Evolutionary conservation across 2,113 vertebrate species (phyloP).

Genomic region (Onychostoma macrolepis): DNA sequence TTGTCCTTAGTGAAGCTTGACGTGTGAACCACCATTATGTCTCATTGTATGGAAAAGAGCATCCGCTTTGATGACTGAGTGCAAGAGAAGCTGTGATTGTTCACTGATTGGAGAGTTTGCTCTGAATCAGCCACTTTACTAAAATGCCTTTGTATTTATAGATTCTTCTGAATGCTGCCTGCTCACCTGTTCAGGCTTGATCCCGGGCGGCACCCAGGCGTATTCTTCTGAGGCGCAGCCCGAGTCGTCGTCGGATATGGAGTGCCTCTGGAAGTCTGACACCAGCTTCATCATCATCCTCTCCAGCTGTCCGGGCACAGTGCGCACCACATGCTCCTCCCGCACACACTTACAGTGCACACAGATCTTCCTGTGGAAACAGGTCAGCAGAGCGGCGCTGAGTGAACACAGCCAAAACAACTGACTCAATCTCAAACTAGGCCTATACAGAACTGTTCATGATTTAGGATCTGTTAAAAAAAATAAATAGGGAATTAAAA

Average conservation of each 20-base stretch:
- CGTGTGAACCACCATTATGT: background rate
- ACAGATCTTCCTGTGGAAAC: constrained; percentile 85
- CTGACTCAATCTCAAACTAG: background rate
- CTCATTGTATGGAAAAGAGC: background rate
- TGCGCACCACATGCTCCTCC: constrained; percentile 84
- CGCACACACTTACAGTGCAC: constrained; percentile 90
- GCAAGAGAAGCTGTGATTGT: constrained; percentile 38
- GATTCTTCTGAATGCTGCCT: background rate
- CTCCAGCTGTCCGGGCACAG: constrained; percentile 84
- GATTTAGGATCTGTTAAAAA: background rate
- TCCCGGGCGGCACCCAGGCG: constrained; percentile 89
- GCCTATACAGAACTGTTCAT: background rate
- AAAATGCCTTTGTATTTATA: background rate
- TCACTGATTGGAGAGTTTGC: no score
- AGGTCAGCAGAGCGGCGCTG: constrained; percentile 21
- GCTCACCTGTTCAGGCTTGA: constrained; percentile 89
- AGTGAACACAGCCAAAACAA: background rate
- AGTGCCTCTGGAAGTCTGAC: constrained; percentile 87
- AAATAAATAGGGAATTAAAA: background rate
- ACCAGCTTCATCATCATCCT: constrained; percentile 88
- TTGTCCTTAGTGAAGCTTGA: background rate
- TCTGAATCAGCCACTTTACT: no score
- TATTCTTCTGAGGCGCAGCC: constrained; percentile 92
- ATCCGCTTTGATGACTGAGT: background rate
- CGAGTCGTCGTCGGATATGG: constrained; percentile 87